These are phyloP conservation scores for Rugalucina vietnamica DNA, from an alignment of 2,888 invertebrate genomes.

Conservation along the genomic window DNA sequence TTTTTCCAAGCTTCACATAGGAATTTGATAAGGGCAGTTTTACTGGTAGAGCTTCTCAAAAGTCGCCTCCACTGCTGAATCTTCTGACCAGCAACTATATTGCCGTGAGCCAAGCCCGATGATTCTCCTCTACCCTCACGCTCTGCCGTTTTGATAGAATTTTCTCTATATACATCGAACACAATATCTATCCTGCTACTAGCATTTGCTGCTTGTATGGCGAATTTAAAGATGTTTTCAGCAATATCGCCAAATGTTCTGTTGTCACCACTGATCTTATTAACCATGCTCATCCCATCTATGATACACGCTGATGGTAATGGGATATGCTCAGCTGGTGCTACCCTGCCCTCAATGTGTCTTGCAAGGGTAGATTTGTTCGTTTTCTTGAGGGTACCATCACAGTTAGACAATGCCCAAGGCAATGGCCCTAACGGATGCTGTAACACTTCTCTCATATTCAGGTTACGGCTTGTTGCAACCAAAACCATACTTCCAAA, in stretches of 20 bases:
- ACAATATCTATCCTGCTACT: neutral
- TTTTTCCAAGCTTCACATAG: neutral
- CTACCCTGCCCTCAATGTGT: conserved; percentile 35
- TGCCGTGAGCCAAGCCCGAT: neutral
- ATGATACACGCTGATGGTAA: conserved; percentile 32
- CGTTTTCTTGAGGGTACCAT: conserved; percentile 52
- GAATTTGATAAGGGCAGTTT: conserved; percentile 2
- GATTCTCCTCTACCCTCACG: neutral
- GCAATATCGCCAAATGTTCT: conserved; percentile 40
- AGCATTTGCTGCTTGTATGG: neutral
- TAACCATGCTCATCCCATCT: conserved; percentile 47
- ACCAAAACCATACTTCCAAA: conserved; percentile 51
- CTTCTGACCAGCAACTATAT: neutral
- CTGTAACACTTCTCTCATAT: conserved; percentile 39
- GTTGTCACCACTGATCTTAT: conserved; percentile 38
- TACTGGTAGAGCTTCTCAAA: neutral
- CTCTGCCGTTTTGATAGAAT: neutral
- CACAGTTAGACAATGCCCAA: conserved; percentile 52
- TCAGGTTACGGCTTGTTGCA: conserved; percentile 37
- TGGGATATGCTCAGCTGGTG: conserved; percentile 32
- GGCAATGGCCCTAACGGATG: conserved; percentile 54
- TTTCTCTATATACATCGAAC: neutral
- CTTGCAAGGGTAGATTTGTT: conserved; percentile 41
- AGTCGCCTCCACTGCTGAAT: neutral
- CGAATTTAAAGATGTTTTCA: neutral